Conservation (phyloP, 2,797 vertebrate species). For the Darevskia mixta region DNA sequence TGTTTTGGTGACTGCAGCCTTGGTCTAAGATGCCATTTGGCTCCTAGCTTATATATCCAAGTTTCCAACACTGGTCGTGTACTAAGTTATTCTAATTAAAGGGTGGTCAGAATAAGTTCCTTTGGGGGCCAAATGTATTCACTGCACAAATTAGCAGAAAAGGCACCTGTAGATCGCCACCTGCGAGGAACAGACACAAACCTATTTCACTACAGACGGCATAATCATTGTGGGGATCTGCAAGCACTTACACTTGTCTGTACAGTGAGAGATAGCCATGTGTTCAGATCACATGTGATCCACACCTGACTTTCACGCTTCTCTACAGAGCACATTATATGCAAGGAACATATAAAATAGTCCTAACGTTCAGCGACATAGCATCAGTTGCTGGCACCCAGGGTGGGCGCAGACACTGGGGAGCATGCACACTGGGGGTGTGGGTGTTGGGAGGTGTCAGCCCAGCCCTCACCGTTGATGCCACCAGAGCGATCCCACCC, state of each 20-base stretch:
- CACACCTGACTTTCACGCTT: background rate
- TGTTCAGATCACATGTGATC: background rate
- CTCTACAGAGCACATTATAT: background rate
- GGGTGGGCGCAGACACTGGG: too few relatives aligned
- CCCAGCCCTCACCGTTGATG: too few relatives aligned
- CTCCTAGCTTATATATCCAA: background rate
- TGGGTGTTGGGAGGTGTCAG: too few relatives aligned
- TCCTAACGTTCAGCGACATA: background rate
- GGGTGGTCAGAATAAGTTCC: background rate
- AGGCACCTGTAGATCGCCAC: background rate
- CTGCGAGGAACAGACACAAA: background rate
- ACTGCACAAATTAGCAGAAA: background rate
- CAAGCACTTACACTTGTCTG: background rate
- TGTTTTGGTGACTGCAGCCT: background rate
- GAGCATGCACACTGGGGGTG: too few relatives aligned
- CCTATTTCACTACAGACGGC: background rate
- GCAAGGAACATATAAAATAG: background rate
- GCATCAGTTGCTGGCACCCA: too few relatives aligned
- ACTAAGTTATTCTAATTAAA: background rate
- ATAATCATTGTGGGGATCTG: background rate
- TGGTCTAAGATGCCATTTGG: background rate
- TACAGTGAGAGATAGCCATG: background rate
- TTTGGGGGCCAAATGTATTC: background rate
- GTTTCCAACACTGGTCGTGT: slow-evolving; percentile 3
- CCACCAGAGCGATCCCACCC: too few relatives aligned